These are phyloP conservation scores for Echiichthys vipera DNA, from an alignment of 2,797 vertebrate species.

Conservation along the genomic window DNA sequence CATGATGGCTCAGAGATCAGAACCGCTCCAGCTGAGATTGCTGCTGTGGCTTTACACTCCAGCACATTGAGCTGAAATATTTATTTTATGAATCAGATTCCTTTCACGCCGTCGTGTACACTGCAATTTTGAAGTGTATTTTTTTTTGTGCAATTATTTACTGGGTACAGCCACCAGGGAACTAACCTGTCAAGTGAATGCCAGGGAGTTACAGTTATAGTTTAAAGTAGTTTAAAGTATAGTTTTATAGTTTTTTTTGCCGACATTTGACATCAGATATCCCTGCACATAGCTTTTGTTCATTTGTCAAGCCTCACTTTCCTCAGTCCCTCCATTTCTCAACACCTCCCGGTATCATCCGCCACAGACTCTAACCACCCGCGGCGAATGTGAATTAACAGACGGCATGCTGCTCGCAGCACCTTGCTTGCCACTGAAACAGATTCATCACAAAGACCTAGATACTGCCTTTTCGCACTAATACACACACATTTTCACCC, in stretches of 20 bases:
- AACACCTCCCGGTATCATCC: slow-evolving; percentile 73
- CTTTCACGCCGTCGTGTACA: slow-evolving; percentile 11
- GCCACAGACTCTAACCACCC: slow-evolving; percentile 73
- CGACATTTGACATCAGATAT: slow-evolving; percentile 50
- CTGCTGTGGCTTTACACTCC: slow-evolving; percentile 50
- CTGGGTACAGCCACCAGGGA: slow-evolving; percentile 17
- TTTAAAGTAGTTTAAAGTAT: no score
- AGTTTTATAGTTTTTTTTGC: slow-evolving; percentile 52
- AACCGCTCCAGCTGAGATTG: slow-evolving; percentile 62
- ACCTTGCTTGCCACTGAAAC: slow-evolving; percentile 76
- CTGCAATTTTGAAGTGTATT: slow-evolving; percentile 10
- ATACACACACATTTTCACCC: slow-evolving; percentile 52
- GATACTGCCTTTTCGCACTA: slow-evolving; percentile 66
- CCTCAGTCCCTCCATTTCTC: slow-evolving; percentile 58
- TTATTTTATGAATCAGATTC: slow-evolving; percentile 30
- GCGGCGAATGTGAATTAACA: slow-evolving; percentile 82
- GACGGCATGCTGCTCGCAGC: slow-evolving; percentile 75
- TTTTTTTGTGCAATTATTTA: slow-evolving; percentile 17
- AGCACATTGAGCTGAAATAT: slow-evolving; percentile 24
- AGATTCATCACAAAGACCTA: slow-evolving; percentile 82
- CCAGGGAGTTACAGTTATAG: slow-evolving; percentile 12
- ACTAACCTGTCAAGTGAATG: slow-evolving; percentile 20
- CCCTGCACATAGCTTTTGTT: slow-evolving; percentile 38
- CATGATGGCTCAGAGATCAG: slow-evolving; percentile 66
- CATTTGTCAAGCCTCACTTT: slow-evolving; percentile 60